Percentiles rank a stretch among this genome's conserved stretches.
Evolutionary conservation across 2,113 vertebrate genomes (phyloP).

Genomic region (Hydrochoerus hydrochaeris): DNA sequence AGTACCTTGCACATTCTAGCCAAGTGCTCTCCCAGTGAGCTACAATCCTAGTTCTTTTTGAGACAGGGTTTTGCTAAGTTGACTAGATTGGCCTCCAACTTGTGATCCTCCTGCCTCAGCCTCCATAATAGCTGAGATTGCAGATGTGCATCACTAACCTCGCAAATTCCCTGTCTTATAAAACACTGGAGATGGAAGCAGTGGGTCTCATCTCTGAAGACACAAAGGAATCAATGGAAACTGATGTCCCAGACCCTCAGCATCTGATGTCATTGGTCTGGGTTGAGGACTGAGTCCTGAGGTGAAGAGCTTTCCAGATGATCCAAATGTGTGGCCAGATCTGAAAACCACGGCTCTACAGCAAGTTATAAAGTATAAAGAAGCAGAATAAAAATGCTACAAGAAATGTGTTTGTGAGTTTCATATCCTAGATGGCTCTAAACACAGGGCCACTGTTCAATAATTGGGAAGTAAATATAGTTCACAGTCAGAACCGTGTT

Average conservation of each 20-base stretch:
- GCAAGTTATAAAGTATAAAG: background rate
- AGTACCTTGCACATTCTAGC: background rate
- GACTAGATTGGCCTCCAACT: background rate
- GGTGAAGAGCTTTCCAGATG: background rate
- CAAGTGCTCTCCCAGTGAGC: background rate
- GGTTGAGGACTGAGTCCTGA: background rate
- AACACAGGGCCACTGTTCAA: fast-evolving
- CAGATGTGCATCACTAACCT: background rate
- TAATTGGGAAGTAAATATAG: background rate
- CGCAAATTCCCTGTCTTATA: background rate
- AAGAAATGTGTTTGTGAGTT: background rate
- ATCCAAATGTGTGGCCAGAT: background rate
- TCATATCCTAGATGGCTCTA: background rate
- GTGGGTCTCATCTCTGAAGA: background rate
- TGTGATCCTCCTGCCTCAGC: background rate
- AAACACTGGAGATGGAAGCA: background rate
- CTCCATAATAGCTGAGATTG: background rate
- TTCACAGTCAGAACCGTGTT: background rate
- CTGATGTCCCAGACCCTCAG: background rate
- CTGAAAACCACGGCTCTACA: background rate
- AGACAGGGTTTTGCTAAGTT: background rate
- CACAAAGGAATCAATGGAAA: background rate
- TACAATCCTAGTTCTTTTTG: background rate
- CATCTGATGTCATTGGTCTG: background rate
- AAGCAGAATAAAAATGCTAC: background rate